phyloP scores from a whole-genome alignment of 2,888 invertebrate genomes.

The Carpatolechia fugitivella region DNA sequence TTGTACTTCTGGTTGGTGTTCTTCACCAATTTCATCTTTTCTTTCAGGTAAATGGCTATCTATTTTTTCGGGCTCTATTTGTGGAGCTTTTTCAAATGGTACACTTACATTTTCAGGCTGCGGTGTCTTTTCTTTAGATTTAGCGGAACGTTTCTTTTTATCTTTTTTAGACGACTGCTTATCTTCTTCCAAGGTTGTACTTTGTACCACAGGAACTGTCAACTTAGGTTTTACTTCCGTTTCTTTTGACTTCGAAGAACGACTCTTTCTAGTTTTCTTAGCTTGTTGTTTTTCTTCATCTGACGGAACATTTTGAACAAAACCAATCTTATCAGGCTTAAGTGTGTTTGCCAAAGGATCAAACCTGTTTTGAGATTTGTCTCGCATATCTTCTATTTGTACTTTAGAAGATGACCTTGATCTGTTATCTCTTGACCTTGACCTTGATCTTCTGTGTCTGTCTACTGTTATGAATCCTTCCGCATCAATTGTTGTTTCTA shows the following conservation, averaged over 20 bases:
- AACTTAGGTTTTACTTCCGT: conserved; percentile 52
- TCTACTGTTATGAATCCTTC: conserved; percentile 75
- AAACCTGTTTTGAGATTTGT: conserved; percentile 59
- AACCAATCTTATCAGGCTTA: conserved; percentile 41
- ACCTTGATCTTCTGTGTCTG: conserved; percentile 71
- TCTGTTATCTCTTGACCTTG: conserved; percentile 72
- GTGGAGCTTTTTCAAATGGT: conserved; percentile 18
- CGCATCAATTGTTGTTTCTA: conserved; percentile 49
- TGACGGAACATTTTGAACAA: conserved; percentile 30
- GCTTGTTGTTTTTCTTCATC: conserved; percentile 38
- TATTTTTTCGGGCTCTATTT: conserved; percentile 20
- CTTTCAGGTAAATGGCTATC: background rate
- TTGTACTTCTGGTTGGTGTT: conserved; percentile 20
- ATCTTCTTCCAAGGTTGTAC: conserved; percentile 48
- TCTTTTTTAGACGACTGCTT: conserved; percentile 52
- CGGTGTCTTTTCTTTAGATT: conserved; percentile 42
- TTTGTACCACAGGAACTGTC: conserved; percentile 27
- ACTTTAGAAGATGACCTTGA: conserved; percentile 45
- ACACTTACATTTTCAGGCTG: conserved; percentile 27
- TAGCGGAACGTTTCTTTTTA: conserved; percentile 55
- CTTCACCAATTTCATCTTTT: conserved; percentile 2
- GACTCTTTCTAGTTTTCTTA: conserved; percentile 48
- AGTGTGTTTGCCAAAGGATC: conserved; percentile 50
- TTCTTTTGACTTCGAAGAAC: conserved; percentile 62
- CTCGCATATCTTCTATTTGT: conserved; percentile 39